Evolutionary conservation across 1,140 invertebrate species (phyloP), one percentile per base, ranked within the genome.

Genomic region (Drosophila equinoxialis): DNA sequence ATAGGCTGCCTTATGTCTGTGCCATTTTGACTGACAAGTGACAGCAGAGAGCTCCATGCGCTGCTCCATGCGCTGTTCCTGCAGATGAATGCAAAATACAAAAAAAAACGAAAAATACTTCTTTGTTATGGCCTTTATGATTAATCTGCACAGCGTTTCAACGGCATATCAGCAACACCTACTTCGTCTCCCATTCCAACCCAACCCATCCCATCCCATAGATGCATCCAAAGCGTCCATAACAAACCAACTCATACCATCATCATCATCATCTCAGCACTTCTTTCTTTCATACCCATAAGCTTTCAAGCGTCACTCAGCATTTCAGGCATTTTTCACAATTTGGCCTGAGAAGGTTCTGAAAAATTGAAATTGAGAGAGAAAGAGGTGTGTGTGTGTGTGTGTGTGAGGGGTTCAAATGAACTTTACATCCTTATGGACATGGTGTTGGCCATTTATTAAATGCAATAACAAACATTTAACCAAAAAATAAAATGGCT

Each of bases 61-160:
- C 11, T 26, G 65, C 65, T 58, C 75, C 68, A 37, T 65, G 59
- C 54, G 41, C 60, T 58, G 57, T 57, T 60, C 60, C 60, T 77
- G 67, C 68, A 68, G 57, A 67, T 64, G 26, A 68, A 51, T 77
- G 75, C 68, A 75, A 78, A 77, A 75, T 1, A 37, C 7, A 37
- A 37, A 37, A 37, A 17, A 17, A 17, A 17, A 17, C 17, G 1
- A 17, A 17, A 67, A 77, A 77, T 76, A 77, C 74, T 77, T 77
- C 75, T 78, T 78, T 78, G 75, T 77, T 78, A 77, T 75, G 72
- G 76, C 64, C 65, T 80, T 80, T 80, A 80, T 80, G 78, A 80
- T 80, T 80, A 80, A 80, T 80, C 77, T 80, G 72, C 72, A 71
- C 68, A 76, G 65, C 78, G 65, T 77, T 78, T 78, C 75, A 78